These are phyloP conservation scores for Hirundo rustica DNA, from an alignment of 2,797 vertebrate species.

Conservation along the genomic window DNA sequence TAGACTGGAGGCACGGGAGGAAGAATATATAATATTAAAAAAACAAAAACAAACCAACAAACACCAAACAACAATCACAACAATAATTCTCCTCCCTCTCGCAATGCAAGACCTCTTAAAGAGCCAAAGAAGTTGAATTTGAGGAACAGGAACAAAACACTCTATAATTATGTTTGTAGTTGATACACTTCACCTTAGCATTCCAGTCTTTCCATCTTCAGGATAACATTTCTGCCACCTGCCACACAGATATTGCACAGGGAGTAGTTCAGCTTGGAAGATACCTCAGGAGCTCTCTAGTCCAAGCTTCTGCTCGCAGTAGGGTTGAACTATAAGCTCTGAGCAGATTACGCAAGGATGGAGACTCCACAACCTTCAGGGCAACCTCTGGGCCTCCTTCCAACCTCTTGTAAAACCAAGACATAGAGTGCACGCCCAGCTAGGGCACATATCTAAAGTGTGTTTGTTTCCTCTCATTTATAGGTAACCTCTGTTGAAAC, in stretches of 20 bases:
- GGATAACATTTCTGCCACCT: background rate
- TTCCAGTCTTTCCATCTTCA: background rate
- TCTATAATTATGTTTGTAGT: background rate
- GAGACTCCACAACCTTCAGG: background rate
- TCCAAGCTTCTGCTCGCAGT: background rate
- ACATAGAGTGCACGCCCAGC: fast-evolving
- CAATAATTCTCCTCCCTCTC: background rate
- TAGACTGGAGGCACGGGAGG: background rate
- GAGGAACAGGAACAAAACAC: background rate
- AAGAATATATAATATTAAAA: background rate
- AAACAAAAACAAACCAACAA: fast-evolving
- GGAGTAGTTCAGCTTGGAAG: background rate
- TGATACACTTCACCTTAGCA: background rate
- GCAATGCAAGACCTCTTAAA: background rate
- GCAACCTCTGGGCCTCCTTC: background rate
- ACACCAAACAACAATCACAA: background rate
- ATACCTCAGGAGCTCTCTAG: background rate
- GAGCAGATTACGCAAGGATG: background rate
- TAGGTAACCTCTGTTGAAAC: background rate
- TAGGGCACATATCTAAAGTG: background rate
- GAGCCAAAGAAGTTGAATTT: background rate
- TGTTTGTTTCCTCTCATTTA: background rate
- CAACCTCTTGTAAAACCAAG: background rate
- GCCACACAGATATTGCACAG: background rate
- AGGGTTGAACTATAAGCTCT: background rate